Evolutionary conservation across 2,888 invertebrate genomes (phyloP).

Genomic region (Drosophila ezoana): DNA sequence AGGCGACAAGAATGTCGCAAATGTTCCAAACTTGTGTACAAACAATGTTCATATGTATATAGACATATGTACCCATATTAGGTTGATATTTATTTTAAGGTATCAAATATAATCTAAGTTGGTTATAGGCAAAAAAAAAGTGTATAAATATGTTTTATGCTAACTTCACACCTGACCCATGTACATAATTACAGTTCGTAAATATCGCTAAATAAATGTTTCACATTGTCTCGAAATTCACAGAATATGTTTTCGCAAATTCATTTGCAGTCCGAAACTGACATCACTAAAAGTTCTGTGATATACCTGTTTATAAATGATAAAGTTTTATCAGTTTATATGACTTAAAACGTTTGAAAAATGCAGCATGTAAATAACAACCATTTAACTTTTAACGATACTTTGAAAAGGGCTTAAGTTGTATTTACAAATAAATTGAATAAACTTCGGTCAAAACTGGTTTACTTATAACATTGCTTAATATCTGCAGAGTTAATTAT

Average conservation of each 20-base stretch:
- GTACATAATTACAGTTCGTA: no score
- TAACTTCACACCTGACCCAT: neutral
- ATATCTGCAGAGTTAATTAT: no score
- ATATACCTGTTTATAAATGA: neutral
- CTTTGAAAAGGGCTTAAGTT: neutral
- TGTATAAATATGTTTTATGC: neutral
- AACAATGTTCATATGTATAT: neutral
- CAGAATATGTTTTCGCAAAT: no score
- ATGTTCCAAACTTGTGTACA: slow-evolving; percentile 5
- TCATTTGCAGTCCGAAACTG: no score
- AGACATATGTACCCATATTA: neutral
- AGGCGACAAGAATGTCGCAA: slow-evolving; percentile 32
- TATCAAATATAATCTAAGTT: neutral
- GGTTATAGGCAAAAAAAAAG: neutral
- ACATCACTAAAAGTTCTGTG: slow-evolving; percentile 1
- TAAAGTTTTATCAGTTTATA: no score
- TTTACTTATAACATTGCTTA: no score
- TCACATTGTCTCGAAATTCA: no score
- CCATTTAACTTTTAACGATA: neutral
- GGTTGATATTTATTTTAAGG: neutral
- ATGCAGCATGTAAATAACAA: neutral
- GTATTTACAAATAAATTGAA: no score
- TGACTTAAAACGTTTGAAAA: neutral
- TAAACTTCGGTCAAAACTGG: no score
- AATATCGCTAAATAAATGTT: no score